Evolutionary conservation across 2,113 vertebrate species (phyloP), one percentile per base, ranked within the genome.

Genomic region (Nibea albiflora): DNA sequence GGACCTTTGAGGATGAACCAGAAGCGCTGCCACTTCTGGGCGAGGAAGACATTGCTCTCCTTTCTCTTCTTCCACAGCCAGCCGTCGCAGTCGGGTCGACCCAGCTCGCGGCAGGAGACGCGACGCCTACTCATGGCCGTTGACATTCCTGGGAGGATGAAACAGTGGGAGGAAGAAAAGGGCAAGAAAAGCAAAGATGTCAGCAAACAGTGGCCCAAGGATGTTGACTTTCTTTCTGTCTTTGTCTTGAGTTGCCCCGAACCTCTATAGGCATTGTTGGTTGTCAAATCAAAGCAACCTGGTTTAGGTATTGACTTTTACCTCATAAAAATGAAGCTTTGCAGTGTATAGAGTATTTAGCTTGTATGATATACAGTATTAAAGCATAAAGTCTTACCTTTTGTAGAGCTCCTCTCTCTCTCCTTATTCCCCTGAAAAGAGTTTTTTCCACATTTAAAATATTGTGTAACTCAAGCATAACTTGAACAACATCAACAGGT

Each of bases 1-100:
- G 96, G 96, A 16, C 97, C 96, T 72, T 97, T 98, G 57, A 99
- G 96, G 86, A 99, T 95, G 0, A 97, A 96, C 97, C 98, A 99
- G 95, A 97, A 97, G 4, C 96, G 96, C 72, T 98, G 98, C 98
- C 98, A 99, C 88, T 97, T 98, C n/a, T 98, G 97, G n/a, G 97
- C 81, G 93, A 97, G 93, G 91, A 99, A 99, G 52, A 95, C 95
- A 0, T 85, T 86, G 0, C 94, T 95, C 24, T 95, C 96, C 81
- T 92, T 95, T 79, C 97, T 97, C 88, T 97, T 98, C 91, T 97
- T 97, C 93, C 97, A 95, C 19, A 99, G 95, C 97, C 97, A 99
- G n/a, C 98, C 97, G 0, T 98, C 95, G 0, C 97, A 98, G 88
- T 99, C 98, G 0, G 97, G 96, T 17, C 68, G 92, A 66, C 95